Conservation (phyloP, 2,113 vertebrate species). For the Uropsilus gracilis region DNA sequence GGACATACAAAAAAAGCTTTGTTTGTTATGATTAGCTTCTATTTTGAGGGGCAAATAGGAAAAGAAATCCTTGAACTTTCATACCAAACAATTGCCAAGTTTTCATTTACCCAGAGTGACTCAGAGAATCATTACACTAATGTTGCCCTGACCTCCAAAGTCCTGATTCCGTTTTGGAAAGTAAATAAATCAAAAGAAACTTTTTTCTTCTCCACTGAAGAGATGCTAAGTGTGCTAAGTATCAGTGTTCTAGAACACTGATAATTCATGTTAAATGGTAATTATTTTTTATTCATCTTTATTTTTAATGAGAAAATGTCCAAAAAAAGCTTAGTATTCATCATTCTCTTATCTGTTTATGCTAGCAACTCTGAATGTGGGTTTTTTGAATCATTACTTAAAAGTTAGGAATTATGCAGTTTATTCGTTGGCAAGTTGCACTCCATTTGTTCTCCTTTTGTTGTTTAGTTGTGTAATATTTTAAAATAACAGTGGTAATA, state of each 20-base stretch:
- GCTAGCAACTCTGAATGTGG: not conserved
- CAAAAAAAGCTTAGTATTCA: not conserved
- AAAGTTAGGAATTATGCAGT: not conserved
- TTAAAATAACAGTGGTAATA: constrained; percentile 2
- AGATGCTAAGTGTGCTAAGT: not conserved
- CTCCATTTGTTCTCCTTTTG: not conserved
- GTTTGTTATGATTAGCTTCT: constrained; percentile 48
- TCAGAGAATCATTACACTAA: constrained; percentile 20
- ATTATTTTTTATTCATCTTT: not conserved
- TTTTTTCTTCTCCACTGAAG: not conserved
- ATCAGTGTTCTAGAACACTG: not conserved
- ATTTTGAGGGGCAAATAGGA: constrained; percentile 29
- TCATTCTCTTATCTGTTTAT: not conserved
- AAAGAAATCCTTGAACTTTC: constrained; percentile 63
- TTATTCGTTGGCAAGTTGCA: not conserved
- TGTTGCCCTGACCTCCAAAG: constrained; percentile 5
- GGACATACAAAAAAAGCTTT: not conserved
- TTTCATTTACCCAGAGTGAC: constrained; percentile 2
- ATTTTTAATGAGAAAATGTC: no score
- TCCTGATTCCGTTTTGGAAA: constrained; percentile 51
- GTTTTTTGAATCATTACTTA: not conserved
- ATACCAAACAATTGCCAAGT: constrained; percentile 27
- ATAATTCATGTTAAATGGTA: not conserved
- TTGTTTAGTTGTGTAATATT: not conserved
- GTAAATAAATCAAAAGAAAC: constrained; percentile 23